Percentiles rank a stretch among this genome's conserved stretches.
Evolutionary conservation across 2,113 vertebrate genomes (phyloP).

Genomic region (Merops nubicus): DNA sequence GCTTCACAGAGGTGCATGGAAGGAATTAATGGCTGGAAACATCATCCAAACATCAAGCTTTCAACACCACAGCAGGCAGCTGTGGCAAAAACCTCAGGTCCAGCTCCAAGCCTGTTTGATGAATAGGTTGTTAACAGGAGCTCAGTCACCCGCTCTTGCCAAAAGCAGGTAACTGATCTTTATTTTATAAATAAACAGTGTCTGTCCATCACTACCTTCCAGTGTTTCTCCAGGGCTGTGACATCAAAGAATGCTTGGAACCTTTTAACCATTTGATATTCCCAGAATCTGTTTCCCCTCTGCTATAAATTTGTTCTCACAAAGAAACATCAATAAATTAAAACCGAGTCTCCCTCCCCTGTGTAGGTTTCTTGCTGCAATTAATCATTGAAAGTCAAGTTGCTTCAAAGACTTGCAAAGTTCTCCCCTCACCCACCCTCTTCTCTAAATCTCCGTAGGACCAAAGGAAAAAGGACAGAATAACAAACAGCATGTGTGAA

Average conservation of each 20-base stretch:
- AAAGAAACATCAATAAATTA: constrained; percentile 74
- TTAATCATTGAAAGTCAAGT: constrained; percentile 63
- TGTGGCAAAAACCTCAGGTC: neutral
- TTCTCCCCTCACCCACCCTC: constrained; percentile 20
- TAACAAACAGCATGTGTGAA: constrained; percentile 66
- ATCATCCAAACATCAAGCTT: neutral
- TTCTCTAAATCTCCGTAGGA: constrained; percentile 23
- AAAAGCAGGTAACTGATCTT: constrained; percentile 71
- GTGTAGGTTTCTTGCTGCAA: constrained; percentile 29
- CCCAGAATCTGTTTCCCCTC: constrained; percentile 46
- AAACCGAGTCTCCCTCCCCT: constrained; percentile 36
- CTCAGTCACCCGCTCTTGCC: constrained; percentile 31
- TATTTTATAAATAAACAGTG: constrained; percentile 68
- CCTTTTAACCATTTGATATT: constrained; percentile 45
- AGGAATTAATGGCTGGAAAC: constrained; percentile 5
- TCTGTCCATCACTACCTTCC: constrained; percentile 1
- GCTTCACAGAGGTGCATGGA: neutral
- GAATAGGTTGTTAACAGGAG: constrained; percentile 60
- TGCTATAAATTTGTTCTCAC: constrained; percentile 68
- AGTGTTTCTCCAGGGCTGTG: constrained; percentile 25
- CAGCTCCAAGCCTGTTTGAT: constrained; percentile 9
- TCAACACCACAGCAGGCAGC: neutral
- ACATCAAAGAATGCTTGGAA: constrained; percentile 55
- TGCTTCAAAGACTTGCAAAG: constrained; percentile 59
- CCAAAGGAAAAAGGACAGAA: constrained; percentile 42